These are phyloP conservation scores for Hydrolagus colliei DNA, from an alignment of 2,797 vertebrate genomes.

Conservation along the genomic window DNA sequence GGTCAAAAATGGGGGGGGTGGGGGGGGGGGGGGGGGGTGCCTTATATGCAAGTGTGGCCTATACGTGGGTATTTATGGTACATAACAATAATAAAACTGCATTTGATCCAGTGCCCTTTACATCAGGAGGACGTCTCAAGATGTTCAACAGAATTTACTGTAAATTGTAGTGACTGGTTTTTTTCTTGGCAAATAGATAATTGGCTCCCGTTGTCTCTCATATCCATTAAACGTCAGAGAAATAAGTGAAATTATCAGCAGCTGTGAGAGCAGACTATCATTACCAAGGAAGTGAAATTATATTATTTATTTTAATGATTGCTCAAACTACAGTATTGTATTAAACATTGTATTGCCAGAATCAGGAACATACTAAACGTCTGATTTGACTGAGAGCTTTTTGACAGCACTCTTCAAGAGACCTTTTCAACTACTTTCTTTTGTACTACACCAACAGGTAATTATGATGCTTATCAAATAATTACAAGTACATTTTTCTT, in stretches of 20 bases:
- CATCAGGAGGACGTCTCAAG: too few relatives aligned
- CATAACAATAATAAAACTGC: too few relatives aligned
- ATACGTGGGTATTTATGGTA: too few relatives aligned
- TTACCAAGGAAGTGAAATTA: neutral
- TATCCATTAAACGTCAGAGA: neutral
- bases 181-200: too few relatives aligned
- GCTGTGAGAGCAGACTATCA: neutral
- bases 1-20: too few relatives aligned
- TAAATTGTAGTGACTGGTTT: too few relatives aligned
- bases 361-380: neutral
- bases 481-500: neutral
- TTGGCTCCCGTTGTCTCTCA: neutral
- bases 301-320: neutral
- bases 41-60: too few relatives aligned
- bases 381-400: slow-evolving; percentile 17
- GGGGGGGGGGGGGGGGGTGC: too few relatives aligned
- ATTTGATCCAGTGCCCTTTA: too few relatives aligned
- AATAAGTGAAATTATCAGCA: neutral
- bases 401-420: neutral
- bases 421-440: neutral
- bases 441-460: slow-evolving; percentile 10
- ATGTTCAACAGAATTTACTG: too few relatives aligned
- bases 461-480: slow-evolving; percentile 26
- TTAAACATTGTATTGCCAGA: neutral
- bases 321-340: neutral